Evolutionary conservation across 2,113 vertebrate species (phyloP).

Genomic region (Heterotilapia buettikoferi): DNA sequence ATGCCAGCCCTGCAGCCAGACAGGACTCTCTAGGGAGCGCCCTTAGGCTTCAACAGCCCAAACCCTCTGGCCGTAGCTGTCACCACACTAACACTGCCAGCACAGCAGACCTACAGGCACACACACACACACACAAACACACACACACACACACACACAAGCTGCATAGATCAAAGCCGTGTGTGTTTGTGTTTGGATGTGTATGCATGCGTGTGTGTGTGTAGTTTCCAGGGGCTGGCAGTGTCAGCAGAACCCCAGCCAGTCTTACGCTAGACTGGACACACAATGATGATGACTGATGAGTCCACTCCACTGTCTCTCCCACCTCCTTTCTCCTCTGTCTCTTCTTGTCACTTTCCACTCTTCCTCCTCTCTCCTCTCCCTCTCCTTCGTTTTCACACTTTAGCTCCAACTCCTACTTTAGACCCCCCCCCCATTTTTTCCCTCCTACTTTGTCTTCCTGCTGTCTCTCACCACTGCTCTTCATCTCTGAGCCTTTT

Average conservation of each 20-base stretch:
- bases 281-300: slow-evolving; percentile 65
- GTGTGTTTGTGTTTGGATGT: not conserved
- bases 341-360: slow-evolving; percentile 29
- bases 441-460: not conserved
- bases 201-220: not conserved
- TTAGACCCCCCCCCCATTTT: not conserved
- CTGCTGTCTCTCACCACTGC: not conserved
- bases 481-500: not conserved
- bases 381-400: not conserved
- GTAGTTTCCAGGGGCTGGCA: slow-evolving; percentile 15
- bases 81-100: slow-evolving; percentile 51
- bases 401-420: not conserved
- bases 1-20: slow-evolving; percentile 59
- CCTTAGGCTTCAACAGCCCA: slow-evolving; percentile 41
- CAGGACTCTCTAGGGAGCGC: slow-evolving; percentile 40
- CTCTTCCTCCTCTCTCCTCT: not conserved
- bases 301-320: slow-evolving; percentile 43
- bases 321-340: slow-evolving; percentile 21
- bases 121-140: not conserved
- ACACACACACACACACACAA: not conserved
- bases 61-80: slow-evolving; percentile 53
- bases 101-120: slow-evolving; percentile 28
- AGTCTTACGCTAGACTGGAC: slow-evolving; percentile 50
- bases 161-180: slow-evolving; percentile 24
- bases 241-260: slow-evolving; percentile 61